Evolutionary conservation across 2,113 vertebrate species (phyloP), one percentile per base, ranked within the genome.

Genomic region (Microcebus murinus): DNA sequence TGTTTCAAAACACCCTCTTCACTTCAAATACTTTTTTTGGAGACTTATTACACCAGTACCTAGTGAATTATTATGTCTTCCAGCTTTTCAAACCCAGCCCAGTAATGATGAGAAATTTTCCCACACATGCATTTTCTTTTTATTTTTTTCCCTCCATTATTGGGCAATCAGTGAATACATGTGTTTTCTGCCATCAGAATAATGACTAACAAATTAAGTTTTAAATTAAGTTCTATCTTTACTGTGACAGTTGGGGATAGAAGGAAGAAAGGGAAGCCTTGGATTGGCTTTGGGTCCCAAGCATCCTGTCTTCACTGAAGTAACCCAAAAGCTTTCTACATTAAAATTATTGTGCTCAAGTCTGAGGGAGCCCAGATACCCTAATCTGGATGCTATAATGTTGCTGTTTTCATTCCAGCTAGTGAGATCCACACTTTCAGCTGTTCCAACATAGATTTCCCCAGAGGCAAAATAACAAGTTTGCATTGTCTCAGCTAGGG

Each of bases 1-100:
- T 83, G 8, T 80, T 90, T 80, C 39, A 70, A 13, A 96, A 91
- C 77, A 76, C 20, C 63, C 57, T 14, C 48, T 89, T 94, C 57
- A 76, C 70, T 50, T 96, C 45, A 55, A 21, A 42, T 92, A 63
- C 45, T n/a, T 90, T 87, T 84, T 84, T 65, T 50, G 70, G 92
- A 90, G 67, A 92, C 48, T 12, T 87, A 59, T 27, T 85, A 83
- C 6, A 12, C n/a, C 61, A 65, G 57, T 84, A 71, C 39, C 57
- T 68, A 85, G 59, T 80, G 83, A 96, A 91, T 93, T 93, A 68
- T 94, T 96, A 70, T 65, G 13, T 95, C 57, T 93, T 87, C 71
- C 48, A 85, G 52, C 70, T 85, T 95, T 81, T 93, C 91, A 95
- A 61, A 96, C 29, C 12, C 71, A 90, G 18, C 45, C 57, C 48